A percentile compares a stretch with the other conserved stretches of the same genome.
These are phyloP conservation scores for Todus mexicanus DNA, from an alignment of 2,797 vertebrate genomes.

Conservation along the genomic window DNA sequence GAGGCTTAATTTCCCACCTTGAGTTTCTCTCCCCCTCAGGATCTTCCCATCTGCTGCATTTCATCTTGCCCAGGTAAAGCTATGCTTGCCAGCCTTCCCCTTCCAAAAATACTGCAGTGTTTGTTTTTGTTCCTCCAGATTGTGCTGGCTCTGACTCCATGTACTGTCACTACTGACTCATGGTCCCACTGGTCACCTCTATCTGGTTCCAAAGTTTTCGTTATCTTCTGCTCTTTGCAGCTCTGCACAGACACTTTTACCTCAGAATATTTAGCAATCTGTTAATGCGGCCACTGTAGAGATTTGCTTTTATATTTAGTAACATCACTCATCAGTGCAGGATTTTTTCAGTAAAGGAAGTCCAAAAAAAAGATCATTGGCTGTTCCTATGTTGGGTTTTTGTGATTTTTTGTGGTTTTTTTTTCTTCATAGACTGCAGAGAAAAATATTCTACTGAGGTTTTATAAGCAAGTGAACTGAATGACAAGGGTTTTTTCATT, in stretches of 20 bases:
- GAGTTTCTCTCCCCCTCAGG: neutral
- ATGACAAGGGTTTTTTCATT: neutral
- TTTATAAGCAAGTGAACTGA: neutral
- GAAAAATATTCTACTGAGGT: neutral
- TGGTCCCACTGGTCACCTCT: constrained; percentile 1
- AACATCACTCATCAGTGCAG: neutral
- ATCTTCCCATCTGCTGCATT: constrained; percentile 57
- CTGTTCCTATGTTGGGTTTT: neutral
- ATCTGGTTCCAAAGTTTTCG: constrained; percentile 21
- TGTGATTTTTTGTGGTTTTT: neutral
- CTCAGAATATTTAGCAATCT: neutral
- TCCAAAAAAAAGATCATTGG: neutral
- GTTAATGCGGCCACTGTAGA: constrained; percentile 1
- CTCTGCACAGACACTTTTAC: neutral
- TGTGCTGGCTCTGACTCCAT: constrained; percentile 33
- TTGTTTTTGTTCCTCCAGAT: constrained; percentile 55
- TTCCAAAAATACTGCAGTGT: constrained; percentile 48
- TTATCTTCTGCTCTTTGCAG: constrained; percentile 7
- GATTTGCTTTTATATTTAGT: constrained; percentile 31
- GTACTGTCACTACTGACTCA: constrained; percentile 21
- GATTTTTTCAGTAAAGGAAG: constrained; percentile 17
- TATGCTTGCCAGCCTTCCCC: constrained; percentile 19
- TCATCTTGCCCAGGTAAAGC: constrained; percentile 50
- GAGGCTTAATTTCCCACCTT: constrained; percentile 30
- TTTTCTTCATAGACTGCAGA: neutral